Percentiles rank a stretch among this genome's conserved stretches.
phyloP scores from a whole-genome alignment of 1,140 invertebrate genomes.

The Rhopalosiphum padi region DNA sequence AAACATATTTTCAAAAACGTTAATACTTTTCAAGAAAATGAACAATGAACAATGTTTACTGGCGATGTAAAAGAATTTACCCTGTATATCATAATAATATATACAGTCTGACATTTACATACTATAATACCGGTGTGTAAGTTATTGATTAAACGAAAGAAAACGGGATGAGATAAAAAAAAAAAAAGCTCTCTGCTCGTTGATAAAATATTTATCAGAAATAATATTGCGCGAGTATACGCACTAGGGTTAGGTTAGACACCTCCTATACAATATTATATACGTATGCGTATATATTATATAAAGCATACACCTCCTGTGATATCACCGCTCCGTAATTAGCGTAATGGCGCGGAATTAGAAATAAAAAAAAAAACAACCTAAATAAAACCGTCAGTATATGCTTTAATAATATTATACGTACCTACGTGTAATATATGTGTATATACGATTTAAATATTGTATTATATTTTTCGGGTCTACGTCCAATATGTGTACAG shows the following conservation, averaged over 20 bases:
- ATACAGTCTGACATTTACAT: not conserved
- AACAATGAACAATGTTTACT: not conserved
- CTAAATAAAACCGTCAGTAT: not conserved
- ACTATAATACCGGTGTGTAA: not conserved
- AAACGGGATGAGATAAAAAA: not conserved
- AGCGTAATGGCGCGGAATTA: not conserved
- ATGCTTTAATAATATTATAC: not conserved
- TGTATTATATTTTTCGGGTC: not conserved
- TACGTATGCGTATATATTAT: not conserved
- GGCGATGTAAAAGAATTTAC: not conserved
- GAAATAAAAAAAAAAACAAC: not conserved
- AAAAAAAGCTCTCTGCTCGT: conserved; percentile 10
- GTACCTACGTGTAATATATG: not conserved
- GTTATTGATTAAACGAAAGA: not conserved
- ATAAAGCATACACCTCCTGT: not conserved
- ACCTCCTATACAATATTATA: not conserved
- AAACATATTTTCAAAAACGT: not conserved
- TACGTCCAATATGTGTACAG: not conserved
- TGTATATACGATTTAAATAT: conserved; percentile 1
- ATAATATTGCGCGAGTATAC: not conserved
- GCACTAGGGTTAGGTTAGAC: not conserved
- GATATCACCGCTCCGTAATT: conserved; percentile 15
- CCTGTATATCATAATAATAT: not conserved
- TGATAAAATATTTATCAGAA: conserved; percentile 3
- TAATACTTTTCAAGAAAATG: not conserved